Evolutionary conservation across 1,140 invertebrate species (phyloP), one percentile per base, ranked within the genome.

Genomic region (Tetragnatha versicolor): DNA sequence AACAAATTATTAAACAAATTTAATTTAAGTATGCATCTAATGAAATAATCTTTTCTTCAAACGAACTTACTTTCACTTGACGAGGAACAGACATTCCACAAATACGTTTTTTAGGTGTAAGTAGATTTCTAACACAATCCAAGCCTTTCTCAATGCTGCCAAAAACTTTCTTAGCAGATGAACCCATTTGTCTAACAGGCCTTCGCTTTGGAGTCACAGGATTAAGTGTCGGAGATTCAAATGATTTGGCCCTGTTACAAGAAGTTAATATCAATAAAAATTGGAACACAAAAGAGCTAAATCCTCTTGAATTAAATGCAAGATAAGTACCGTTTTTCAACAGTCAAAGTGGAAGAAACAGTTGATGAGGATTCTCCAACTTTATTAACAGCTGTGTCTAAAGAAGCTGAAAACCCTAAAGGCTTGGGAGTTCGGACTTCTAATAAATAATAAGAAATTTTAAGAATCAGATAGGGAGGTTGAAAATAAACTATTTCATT

Each of bases 131-230:
- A 42, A 93, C 89, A 78, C 87, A 88, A 83, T 91, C 89, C n/a
- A 92, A 85, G 6, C 90, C 89, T 79, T 90, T 88, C 84, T 93
- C 93, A 47, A 94, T 88, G 82, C 89, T 91, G 3, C 91, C 92
- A 83, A 92, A 88, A 66, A 93, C 88, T 83, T 90, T 89, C 61
- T 88, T 87, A 17, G 88, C 88, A 45, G 90, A 91, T 29, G 87
- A 85, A 1, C 88, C 61, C 4, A 55, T 14, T 17, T 78, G 63
- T 39, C 63, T 58, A n/a, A 37, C 25, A 33, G 76, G 63, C 45
- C 20, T 33, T 12, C 58, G 49, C 33, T 68, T 53, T 5, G 76
- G 76, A 22, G 76, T 78, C 12, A 47, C n/a, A 31, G 51, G 4
- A 42, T n/a, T 27, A 1, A 49, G 17, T 31, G 53, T 31, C 25